Evolutionary conservation across 2,888 invertebrate genomes (phyloP).

Genomic region (Pollenia labialis): DNA sequence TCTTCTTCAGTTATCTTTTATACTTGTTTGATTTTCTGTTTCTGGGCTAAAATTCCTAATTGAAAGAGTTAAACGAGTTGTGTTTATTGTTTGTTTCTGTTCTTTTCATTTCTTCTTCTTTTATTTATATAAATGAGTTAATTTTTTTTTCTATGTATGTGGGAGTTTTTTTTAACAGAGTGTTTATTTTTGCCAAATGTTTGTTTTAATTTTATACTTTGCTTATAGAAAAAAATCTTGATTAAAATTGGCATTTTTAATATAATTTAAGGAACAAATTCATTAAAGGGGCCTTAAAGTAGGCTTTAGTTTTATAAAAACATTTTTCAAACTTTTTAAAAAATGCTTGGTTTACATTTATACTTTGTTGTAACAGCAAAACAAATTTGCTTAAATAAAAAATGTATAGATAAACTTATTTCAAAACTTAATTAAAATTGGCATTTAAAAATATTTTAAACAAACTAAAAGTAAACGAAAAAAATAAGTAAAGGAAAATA

Average conservation of each 20-base stretch:
- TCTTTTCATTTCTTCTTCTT: slow-evolving; percentile 17
- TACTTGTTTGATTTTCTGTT: slow-evolving; percentile 58
- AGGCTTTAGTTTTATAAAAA: background rate
- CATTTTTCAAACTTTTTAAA: background rate
- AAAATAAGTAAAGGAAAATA: too few relatives aligned
- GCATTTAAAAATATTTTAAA: too few relatives aligned
- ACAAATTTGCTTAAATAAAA: too few relatives aligned
- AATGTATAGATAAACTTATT: too few relatives aligned
- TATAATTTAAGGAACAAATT: background rate
- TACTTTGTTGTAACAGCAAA: too few relatives aligned
- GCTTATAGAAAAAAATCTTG: slow-evolving; percentile 21
- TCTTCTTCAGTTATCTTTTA: slow-evolving; percentile 58
- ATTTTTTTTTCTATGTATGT: background rate
- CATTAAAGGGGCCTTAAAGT: too few relatives aligned
- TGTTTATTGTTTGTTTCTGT: slow-evolving; percentile 54
- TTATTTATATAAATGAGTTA: background rate
- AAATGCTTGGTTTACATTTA: too few relatives aligned
- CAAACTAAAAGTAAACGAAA: too few relatives aligned
- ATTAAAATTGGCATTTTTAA: slow-evolving; percentile 14
- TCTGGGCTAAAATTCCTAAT: slow-evolving; percentile 66
- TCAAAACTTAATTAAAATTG: too few relatives aligned
- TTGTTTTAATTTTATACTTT: slow-evolving; percentile 47
- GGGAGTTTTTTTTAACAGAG: slow-evolving; percentile 1
- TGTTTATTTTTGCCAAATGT: slow-evolving; percentile 49
- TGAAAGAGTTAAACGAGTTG: slow-evolving; percentile 71